These are phyloP conservation scores for Rhegmatorhina hoffmannsi DNA, from an alignment of 2,113 vertebrate species.

Conservation along the genomic window DNA sequence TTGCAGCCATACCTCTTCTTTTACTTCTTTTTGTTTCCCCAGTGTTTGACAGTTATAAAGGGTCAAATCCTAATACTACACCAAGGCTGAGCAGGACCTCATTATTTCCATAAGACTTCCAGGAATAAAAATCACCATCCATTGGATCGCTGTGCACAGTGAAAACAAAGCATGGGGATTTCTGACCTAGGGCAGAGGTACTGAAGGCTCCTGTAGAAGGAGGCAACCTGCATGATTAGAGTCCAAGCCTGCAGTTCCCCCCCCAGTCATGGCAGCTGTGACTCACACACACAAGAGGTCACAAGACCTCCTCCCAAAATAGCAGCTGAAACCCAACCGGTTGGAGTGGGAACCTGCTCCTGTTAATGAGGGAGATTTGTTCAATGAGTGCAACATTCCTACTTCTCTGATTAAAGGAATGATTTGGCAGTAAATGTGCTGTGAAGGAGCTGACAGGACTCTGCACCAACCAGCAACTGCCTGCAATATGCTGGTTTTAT, in stretches of 20 bases:
- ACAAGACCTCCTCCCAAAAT: background rate
- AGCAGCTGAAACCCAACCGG: constrained; percentile 4
- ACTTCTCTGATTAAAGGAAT: constrained; percentile 49
- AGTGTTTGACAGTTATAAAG: background rate
- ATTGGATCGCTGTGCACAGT: fast-evolving
- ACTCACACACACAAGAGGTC: background rate
- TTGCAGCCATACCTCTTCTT: background rate
- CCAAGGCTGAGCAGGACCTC: background rate
- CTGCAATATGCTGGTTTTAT: constrained; percentile 38
- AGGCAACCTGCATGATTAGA: background rate
- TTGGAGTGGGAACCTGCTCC: background rate
- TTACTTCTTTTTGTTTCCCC: background rate
- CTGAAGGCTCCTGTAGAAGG: background rate
- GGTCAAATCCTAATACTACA: background rate
- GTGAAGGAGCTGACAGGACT: constrained; percentile 46
- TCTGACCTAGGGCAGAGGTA: background rate
- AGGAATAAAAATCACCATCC: background rate
- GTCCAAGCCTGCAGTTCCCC: background rate
- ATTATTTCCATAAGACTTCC: background rate
- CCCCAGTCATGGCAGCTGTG: background rate
- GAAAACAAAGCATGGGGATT: background rate
- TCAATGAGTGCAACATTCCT: background rate
- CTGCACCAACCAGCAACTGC: constrained; percentile 38
- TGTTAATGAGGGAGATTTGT: constrained; percentile 25
- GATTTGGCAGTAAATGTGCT: constrained; percentile 60